A percentile compares a stretch with the other conserved stretches of the same genome.
phyloP scores from a whole-genome alignment of 1,140 invertebrate species.

The Aphaenogaster rudis region DNA sequence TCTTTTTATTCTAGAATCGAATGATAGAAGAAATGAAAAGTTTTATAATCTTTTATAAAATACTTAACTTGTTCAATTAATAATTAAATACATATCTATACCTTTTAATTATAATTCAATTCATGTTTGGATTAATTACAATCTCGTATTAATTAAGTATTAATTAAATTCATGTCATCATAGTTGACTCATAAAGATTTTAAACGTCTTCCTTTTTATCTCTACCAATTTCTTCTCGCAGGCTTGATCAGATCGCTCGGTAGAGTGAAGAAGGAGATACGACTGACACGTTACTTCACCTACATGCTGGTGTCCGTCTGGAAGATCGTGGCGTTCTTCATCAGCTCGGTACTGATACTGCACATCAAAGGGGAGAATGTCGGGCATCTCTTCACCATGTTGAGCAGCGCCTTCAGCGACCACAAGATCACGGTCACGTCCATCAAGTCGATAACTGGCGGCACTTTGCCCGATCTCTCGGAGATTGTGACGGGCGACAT shows the following conservation, averaged over 20 bases:
- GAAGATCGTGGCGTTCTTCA: constrained; percentile 94
- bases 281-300: constrained; percentile 94
- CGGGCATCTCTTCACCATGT: constrained; percentile 92
- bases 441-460: constrained; percentile 80
- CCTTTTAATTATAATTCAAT: background rate
- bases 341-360: constrained; percentile 91
- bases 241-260: constrained; percentile 93
- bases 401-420: constrained; percentile 91
- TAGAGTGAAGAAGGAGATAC: constrained; percentile 93
- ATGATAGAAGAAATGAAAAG: background rate
- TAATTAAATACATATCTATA: background rate
- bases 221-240: constrained; percentile 81
- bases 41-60: background rate
- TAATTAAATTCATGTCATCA: background rate
- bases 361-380: constrained; percentile 92
- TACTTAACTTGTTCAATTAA: background rate
- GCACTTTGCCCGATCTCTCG: constrained; percentile 90
- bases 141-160: background rate
- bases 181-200: background rate
- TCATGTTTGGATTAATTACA: background rate
- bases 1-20: background rate
- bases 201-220: constrained; percentile 10
- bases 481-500: constrained; percentile 92
- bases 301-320: constrained; percentile 96
- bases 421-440: constrained; percentile 92